phyloP scores from a whole-genome alignment of 2,888 invertebrate species.

The Eristalis pertinax region DNA sequence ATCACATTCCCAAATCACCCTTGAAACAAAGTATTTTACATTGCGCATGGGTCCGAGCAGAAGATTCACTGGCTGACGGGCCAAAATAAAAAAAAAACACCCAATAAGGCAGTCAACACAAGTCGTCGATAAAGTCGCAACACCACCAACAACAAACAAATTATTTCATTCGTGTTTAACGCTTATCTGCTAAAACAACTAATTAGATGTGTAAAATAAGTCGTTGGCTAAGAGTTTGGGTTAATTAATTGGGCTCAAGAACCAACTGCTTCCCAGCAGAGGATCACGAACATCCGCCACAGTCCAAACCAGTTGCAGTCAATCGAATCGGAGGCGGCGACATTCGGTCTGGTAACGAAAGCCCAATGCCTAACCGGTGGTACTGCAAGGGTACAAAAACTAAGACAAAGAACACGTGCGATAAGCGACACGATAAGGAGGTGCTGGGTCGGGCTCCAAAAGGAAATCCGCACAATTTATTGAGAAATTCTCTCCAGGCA shows the following conservation, averaged over 20 bases:
- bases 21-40: neutral
- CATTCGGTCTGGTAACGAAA: slow-evolving; percentile 59
- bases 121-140: slow-evolving; percentile 18
- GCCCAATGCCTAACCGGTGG: slow-evolving; percentile 7
- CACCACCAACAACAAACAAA: slow-evolving; percentile 53
- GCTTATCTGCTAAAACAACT: slow-evolving; percentile 77
- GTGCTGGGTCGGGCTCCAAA: slow-evolving; percentile 49
- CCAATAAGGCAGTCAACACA: neutral
- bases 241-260: slow-evolving; percentile 73
- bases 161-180: slow-evolving; percentile 71
- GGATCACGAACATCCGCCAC: neutral
- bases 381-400: slow-evolving; percentile 43
- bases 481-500: slow-evolving; percentile 69
- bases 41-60: neutral
- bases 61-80: neutral
- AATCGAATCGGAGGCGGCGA: slow-evolving; percentile 58
- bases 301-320: neutral
- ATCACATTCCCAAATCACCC: slow-evolving; percentile 18
- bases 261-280: slow-evolving; percentile 37
- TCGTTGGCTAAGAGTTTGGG: slow-evolving; percentile 74
- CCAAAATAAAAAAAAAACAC: no score
- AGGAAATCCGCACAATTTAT: slow-evolving; percentile 69
- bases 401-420: slow-evolving; percentile 63
- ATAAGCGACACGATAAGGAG: slow-evolving; percentile 67
- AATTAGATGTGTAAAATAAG: slow-evolving; percentile 80